These are phyloP conservation scores for Merops nubicus DNA, from an alignment of 2,113 vertebrate species.

Conservation along the genomic window DNA sequence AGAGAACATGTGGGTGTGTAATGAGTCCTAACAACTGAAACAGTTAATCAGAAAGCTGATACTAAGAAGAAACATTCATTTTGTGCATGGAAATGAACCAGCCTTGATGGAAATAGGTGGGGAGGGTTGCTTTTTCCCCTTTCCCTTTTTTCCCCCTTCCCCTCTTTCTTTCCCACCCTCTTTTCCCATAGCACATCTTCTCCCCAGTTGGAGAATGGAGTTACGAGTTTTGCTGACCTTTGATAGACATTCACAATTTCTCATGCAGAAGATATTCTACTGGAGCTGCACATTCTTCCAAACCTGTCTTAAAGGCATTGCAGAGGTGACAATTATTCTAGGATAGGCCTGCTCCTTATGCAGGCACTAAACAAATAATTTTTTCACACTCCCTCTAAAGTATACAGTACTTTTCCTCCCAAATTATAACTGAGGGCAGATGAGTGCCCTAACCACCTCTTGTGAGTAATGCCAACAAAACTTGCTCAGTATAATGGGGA, in stretches of 20 bases:
- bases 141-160: no score
- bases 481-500: not conserved
- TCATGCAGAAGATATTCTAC: not conserved
- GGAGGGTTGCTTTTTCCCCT: not conserved
- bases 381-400: not conserved
- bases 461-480: not conserved
- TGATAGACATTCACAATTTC: not conserved
- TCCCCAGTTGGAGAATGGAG: not conserved
- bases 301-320: not conserved
- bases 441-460: not conserved
- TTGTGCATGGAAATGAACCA: not conserved
- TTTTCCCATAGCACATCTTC: not conserved
- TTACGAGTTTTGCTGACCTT: not conserved
- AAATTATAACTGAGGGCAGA: not conserved
- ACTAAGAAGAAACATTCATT: not conserved
- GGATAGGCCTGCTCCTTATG: not conserved
- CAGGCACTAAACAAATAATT: not conserved
- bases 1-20: not conserved
- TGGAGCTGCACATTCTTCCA: not conserved
- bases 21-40: not conserved
- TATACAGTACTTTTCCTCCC: not conserved
- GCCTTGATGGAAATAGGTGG: not conserved
- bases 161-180: not conserved
- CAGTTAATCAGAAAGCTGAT: not conserved
- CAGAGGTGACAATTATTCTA: not conserved